These are phyloP conservation scores for Megalurothrips usitatus DNA, from an alignment of 2,888 invertebrate genomes.

Conservation along the genomic window DNA sequence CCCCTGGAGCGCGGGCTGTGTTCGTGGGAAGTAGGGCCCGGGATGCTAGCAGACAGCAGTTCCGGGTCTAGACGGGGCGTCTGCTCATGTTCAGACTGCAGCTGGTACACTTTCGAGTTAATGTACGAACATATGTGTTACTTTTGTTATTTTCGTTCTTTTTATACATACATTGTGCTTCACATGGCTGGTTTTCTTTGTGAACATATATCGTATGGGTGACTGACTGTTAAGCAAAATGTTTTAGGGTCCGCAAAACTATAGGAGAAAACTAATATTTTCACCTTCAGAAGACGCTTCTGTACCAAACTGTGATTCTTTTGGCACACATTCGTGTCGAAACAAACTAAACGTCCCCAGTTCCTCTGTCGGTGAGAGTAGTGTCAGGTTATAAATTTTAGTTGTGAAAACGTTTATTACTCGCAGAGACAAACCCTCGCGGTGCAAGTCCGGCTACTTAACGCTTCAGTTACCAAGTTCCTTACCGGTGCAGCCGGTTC, in stretches of 20 bases:
- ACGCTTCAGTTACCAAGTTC: constrained; percentile 21
- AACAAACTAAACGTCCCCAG: constrained; percentile 23
- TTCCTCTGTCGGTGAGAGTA: constrained; percentile 26
- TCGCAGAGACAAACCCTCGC: constrained; percentile 15
- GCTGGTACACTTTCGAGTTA: not conserved
- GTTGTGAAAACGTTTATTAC: constrained; percentile 17
- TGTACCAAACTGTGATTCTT: constrained; percentile 25
- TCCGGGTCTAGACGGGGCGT: not conserved
- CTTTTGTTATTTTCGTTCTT: constrained; percentile 1
- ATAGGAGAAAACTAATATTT: not conserved
- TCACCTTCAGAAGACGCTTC: constrained; percentile 26
- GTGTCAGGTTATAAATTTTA: constrained; percentile 23
- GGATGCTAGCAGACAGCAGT: not conserved
- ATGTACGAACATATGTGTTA: not conserved
- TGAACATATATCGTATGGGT: constrained; percentile 25
- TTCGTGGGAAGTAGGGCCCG: not conserved
- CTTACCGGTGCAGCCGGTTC: not conserved
- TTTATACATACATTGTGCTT: constrained; percentile 14
- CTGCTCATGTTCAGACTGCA: constrained; percentile 15
- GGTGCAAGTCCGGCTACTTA: constrained; percentile 20
- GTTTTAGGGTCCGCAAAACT: constrained; percentile 16
- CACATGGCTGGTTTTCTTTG: constrained; percentile 22
- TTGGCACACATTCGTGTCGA: constrained; percentile 11
- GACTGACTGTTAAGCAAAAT: constrained; percentile 26
- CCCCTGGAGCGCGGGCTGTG: too few relatives aligned